These are phyloP conservation scores for Apodemia hepburni DNA, from an alignment of 2,888 invertebrate genomes.

Conservation along the genomic window DNA sequence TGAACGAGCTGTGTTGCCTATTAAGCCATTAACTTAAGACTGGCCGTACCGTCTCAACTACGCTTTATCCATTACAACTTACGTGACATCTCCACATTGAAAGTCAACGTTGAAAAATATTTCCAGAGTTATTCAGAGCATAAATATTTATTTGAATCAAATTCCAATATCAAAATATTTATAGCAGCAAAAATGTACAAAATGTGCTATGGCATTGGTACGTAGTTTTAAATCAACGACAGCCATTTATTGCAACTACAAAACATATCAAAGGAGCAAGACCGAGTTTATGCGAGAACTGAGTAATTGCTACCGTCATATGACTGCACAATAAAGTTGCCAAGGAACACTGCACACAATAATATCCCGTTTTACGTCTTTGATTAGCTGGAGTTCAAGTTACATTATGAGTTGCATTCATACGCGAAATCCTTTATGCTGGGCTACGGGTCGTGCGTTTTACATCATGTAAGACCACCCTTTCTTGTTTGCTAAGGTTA, in stretches of 20 bases:
- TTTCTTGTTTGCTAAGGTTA: constrained; percentile 32
- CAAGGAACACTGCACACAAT: constrained; percentile 70
- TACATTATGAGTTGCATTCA: constrained; percentile 57
- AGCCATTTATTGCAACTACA: constrained; percentile 20
- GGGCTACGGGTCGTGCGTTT: constrained; percentile 45
- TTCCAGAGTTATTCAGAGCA: neutral
- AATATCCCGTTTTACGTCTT: constrained; percentile 73
- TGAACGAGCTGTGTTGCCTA: too few relatives aligned
- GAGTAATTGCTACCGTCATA: constrained; percentile 74
- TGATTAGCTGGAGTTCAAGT: constrained; percentile 71
- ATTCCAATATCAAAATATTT: neutral
- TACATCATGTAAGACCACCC: constrained; percentile 60
- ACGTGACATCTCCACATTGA: too few relatives aligned
- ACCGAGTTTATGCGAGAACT: constrained; percentile 53
- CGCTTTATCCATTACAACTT: too few relatives aligned
- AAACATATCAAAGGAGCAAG: constrained; percentile 35
- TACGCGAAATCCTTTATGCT: constrained; percentile 43
- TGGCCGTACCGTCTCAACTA: too few relatives aligned
- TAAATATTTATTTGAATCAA: neutral
- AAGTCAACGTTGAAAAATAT: too few relatives aligned
- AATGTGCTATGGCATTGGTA: constrained; percentile 13
- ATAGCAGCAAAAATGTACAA: constrained; percentile 20
- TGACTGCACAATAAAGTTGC: constrained; percentile 70
- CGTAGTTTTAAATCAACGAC: constrained; percentile 9
- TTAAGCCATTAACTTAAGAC: too few relatives aligned